Evolutionary conservation across 1,140 invertebrate species (phyloP).

Genomic region (Chlorops oryzae): DNA sequence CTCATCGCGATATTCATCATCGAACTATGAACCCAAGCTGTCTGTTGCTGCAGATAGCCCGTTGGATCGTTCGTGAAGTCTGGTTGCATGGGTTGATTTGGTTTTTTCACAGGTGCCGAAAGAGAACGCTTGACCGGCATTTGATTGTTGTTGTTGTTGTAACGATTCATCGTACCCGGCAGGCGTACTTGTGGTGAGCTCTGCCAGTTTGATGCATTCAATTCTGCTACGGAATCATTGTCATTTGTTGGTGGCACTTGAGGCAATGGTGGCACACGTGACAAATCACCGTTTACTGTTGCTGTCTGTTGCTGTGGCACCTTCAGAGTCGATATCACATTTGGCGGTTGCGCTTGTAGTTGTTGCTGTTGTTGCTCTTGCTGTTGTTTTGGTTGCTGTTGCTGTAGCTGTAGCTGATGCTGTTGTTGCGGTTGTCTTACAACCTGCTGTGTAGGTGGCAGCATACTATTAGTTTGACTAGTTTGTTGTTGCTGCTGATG

Average conservation of each 20-base stretch:
- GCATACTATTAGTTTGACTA: slow-evolving; percentile 35
- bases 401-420: slow-evolving; percentile 12
- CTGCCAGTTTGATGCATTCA: too few species aligned
- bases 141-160: slow-evolving; percentile 17
- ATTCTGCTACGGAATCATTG: too few species aligned
- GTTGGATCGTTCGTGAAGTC: slow-evolving; percentile 85
- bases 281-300: not conserved
- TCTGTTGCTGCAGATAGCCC: slow-evolving; percentile 81
- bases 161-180: too few species aligned
- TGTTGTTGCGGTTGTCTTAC: slow-evolving; percentile 28
- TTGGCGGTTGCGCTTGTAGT: slow-evolving; percentile 4
- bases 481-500: slow-evolving; percentile 45
- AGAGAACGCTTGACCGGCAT: slow-evolving; percentile 20
- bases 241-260: too few species aligned
- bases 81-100: slow-evolving; percentile 48
- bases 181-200: too few species aligned
- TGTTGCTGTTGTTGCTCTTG: slow-evolving; percentile 24
- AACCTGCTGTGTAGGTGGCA: slow-evolving; percentile 13
- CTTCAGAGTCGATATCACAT: not conserved
- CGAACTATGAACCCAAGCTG: slow-evolving; percentile 73
- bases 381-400: slow-evolving; percentile 23
- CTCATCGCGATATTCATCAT: slow-evolving; percentile 49
- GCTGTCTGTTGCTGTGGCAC: slow-evolving; percentile 3
- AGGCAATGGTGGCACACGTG: slow-evolving; percentile 12
- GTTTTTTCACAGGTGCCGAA: slow-evolving; percentile 29